Percentiles rank a stretch among this genome's conserved stretches.
These are phyloP conservation scores for Cremastinae sp. DNA, from an alignment of 2,888 invertebrate species.

Conservation along the genomic window DNA sequence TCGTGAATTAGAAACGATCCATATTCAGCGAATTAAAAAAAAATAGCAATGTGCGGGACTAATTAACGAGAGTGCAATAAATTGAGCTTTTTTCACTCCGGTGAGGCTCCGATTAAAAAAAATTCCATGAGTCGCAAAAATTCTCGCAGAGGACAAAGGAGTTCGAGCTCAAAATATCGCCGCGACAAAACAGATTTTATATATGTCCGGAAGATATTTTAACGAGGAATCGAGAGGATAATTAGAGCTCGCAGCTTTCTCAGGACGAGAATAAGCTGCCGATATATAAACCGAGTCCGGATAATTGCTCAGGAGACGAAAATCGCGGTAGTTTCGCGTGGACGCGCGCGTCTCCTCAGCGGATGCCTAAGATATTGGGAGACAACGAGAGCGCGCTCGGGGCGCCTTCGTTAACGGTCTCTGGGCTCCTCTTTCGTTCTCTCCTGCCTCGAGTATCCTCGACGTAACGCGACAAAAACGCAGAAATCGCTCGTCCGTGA, in stretches of 20 bases:
- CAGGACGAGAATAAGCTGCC: conserved; percentile 41
- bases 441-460: no score
- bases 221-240: conserved; percentile 75
- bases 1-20: conserved; percentile 7
- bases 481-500: no score
- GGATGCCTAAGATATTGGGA: not conserved
- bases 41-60: not conserved
- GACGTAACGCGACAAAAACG: no score
- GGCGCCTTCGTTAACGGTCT: conserved; percentile 64
- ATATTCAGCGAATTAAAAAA: conserved; percentile 4
- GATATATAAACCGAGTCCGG: conserved; percentile 61
- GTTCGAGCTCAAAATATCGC: no score
- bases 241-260: conserved; percentile 70
- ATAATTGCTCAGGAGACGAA: conserved; percentile 71
- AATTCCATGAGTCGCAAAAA: no score
- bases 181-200: no score
- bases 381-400: conserved; percentile 23
- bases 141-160: not conserved
- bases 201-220: conserved; percentile 70
- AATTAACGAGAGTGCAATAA: not conserved
- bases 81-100: not conserved
- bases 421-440: conserved; percentile 28
- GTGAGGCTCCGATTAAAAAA: no score
- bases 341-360: conserved; percentile 30
- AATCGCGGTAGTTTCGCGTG: conserved; percentile 53